Evolutionary conservation across 2,113 vertebrate species (phyloP).

Genomic region (Indicator maculatus): DNA sequence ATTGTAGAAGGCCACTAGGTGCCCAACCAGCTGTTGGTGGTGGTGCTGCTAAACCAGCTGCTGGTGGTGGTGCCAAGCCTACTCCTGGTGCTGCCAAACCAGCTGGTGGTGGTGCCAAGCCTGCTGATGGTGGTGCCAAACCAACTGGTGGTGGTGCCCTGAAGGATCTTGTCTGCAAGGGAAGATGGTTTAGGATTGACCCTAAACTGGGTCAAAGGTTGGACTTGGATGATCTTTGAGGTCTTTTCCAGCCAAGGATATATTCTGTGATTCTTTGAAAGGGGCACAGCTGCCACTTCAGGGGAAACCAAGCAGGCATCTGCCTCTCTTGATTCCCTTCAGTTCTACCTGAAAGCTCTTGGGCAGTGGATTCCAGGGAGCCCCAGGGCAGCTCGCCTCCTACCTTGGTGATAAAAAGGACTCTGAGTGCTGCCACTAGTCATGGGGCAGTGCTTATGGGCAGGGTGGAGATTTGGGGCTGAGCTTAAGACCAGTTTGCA

Average conservation of each 20-base stretch:
- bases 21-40: too few species aligned
- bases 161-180: neutral
- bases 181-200: too few species aligned
- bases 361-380: neutral
- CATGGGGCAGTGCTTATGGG: neutral
- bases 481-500: rapidly evolving
- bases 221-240: too few species aligned
- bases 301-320: neutral
- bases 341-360: neutral
- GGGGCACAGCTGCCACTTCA: neutral
- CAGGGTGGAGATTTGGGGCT: neutral
- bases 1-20: too few species aligned
- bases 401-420: neutral
- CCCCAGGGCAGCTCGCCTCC: neutral
- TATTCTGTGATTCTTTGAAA: neutral
- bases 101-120: too few species aligned
- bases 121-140: neutral
- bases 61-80: neutral
- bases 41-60: neutral
- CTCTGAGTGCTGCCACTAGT: neutral
- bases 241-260: too few species aligned
- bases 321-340: neutral
- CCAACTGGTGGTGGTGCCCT: neutral
- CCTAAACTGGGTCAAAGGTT: too few species aligned
- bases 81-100: too few species aligned